A percentile compares a stretch with the other conserved stretches of the same genome.
These are phyloP conservation scores for Morinoia aosen DNA, from an alignment of 2,888 invertebrate species.

Conservation along the genomic window DNA sequence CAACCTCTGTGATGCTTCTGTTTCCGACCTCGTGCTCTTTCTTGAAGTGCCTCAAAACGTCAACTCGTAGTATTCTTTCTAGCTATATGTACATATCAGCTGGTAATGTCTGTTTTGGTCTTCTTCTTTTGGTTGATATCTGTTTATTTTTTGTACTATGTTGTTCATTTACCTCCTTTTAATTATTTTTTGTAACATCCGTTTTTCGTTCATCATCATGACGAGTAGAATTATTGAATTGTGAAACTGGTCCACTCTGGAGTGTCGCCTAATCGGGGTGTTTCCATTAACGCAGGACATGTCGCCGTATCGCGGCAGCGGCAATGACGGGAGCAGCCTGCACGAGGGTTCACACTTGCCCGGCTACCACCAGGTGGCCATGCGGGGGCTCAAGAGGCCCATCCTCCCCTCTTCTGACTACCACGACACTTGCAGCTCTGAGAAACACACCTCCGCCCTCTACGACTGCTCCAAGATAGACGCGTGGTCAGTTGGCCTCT, in stretches of 20 bases:
- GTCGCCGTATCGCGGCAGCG: conserved; percentile 71
- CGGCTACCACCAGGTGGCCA: conserved; percentile 71
- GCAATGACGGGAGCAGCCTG: not conserved
- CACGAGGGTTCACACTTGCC: conserved; percentile 74
- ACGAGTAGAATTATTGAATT: not conserved
- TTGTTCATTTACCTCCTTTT: not conserved
- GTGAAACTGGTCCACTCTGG: not conserved
- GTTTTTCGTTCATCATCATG: not conserved
- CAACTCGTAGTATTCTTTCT: too few relatives aligned
- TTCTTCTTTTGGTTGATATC: not conserved
- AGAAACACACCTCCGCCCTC: conserved; percentile 73
- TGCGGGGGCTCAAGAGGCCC: conserved; percentile 61
- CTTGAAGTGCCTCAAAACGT: not conserved
- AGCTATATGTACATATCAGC: too few relatives aligned
- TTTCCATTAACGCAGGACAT: not conserved
- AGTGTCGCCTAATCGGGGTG: not conserved
- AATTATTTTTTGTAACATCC: not conserved
- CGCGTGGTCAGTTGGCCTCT: conserved; percentile 80
- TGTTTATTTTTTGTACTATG: not conserved
- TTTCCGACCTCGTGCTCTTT: not conserved
- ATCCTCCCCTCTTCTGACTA: conserved; percentile 65
- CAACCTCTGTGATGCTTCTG: too few relatives aligned
- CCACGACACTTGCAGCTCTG: conserved; percentile 72
- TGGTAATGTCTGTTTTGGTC: too few relatives aligned
- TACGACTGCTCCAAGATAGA: conserved; percentile 90